Conservation (phyloP, 2,113 vertebrate genomes). For the Perca flavescens region DNA sequence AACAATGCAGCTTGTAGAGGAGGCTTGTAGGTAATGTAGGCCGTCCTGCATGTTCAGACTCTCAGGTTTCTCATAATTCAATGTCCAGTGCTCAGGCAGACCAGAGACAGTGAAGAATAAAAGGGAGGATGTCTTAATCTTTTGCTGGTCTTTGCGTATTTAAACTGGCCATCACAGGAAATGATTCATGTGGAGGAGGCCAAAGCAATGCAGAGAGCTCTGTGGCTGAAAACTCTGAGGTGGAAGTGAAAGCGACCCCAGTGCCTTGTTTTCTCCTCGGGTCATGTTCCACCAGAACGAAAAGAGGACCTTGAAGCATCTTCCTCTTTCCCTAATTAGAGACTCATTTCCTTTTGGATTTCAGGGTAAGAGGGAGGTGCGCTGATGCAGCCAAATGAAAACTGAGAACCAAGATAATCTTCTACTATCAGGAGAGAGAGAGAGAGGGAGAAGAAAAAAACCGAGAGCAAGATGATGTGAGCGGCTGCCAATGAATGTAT, state of each 20-base stretch:
- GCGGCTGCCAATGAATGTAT: slow-evolving; percentile 23
- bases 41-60: not conserved
- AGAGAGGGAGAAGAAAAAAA: not conserved
- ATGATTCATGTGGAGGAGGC: slow-evolving; percentile 42
- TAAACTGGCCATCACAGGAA: slow-evolving; percentile 29
- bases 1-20: slow-evolving; percentile 11
- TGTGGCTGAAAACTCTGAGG: slow-evolving; percentile 19
- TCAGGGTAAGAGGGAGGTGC: slow-evolving; percentile 2
- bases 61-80: slow-evolving; percentile 28
- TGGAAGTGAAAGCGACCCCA: slow-evolving; percentile 72
- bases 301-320: slow-evolving; percentile 67
- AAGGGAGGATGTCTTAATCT: slow-evolving; percentile 2
- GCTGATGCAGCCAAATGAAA: slow-evolving; percentile 24
- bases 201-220: not conserved
- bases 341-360: slow-evolving; percentile 60
- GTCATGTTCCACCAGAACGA: slow-evolving; percentile 41
- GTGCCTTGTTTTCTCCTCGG: not conserved
- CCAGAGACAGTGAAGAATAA: not conserved
- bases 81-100: not conserved
- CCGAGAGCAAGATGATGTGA: too few relatives aligned
- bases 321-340: slow-evolving; percentile 64
- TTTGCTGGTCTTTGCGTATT: slow-evolving; percentile 1
- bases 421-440: too few relatives aligned
- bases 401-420: slow-evolving; percentile 38
- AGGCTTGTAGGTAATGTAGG: slow-evolving; percentile 18